Base-by-base conservation (phyloP, 2,113 vertebrate genomes). In the Arothron firmamentum region DNA sequence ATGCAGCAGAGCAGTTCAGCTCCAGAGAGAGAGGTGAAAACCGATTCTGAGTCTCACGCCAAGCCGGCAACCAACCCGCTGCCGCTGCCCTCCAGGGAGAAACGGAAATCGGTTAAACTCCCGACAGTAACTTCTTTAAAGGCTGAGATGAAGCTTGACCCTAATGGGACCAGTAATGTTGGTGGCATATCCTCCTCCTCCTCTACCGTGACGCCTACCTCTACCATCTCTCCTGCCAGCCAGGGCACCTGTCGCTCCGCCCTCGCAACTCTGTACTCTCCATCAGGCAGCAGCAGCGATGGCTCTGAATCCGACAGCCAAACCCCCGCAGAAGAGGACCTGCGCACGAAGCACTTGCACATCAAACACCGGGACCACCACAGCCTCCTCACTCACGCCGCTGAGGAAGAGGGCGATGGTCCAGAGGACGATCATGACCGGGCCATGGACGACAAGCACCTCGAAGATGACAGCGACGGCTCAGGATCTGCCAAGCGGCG, bases 401-500 rank as follows among this genome's bases (percentile, higher is more conserved):
- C 79, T 0, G 87, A 90, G 59, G 91, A 88, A 0, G 86, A 89
- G 13, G 70, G 74, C 0, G 89, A 90, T 1, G 84, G 81, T 43
- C 84, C 82, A 0, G 89, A 90, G 46, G 83, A 87, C 6, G 83
- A 88, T 43, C 76, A 79, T 0, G 79, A 83, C 58, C 61, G 85
- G 60, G 64, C 81, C 21, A 67, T 94, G 9, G 92, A 92, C 1
- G 68, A 91, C 20, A 97, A 97, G 67, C 80, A 94, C 51, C 94
- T 93, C 10, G 96, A 98, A 49, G 96, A 96, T 1, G 91, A 92
- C 79, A 91, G 90, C 1, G 91, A 92, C 6, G 85, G 91, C 7
- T 91, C 90, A 0, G 88, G 94, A 19, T 94, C 96, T 0, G 96
- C 94, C 65, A 98, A 98, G 84, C 91, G 97, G 7, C 90, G 97